phyloP scores from a whole-genome alignment of 2,113 vertebrate species.

The Podilymbus podiceps region DNA sequence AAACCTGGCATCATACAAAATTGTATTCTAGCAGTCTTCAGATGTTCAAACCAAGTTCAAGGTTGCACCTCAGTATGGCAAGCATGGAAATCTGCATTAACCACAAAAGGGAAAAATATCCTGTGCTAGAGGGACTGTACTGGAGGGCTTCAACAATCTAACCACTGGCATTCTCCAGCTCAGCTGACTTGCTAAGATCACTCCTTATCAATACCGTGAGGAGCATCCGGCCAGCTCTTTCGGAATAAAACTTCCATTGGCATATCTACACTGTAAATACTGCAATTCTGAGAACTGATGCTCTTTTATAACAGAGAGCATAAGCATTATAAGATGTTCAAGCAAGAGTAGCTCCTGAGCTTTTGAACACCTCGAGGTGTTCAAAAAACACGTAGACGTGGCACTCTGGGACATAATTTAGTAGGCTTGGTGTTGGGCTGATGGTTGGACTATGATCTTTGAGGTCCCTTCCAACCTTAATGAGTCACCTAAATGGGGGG shows the following conservation, averaged over 20 bases:
- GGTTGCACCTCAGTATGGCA: not conserved
- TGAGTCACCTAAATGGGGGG: too few species aligned
- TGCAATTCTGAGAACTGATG: not conserved
- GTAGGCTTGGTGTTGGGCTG: too few species aligned
- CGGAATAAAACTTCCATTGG: not conserved
- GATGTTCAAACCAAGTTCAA: not conserved
- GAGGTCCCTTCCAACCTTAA: too few species aligned
- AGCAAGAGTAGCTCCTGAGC: not conserved
- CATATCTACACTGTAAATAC: not conserved
- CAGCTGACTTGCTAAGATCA: not conserved
- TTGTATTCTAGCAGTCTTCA: not conserved
- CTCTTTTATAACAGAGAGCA: not conserved
- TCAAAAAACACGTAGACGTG: too few species aligned
- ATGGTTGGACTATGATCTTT: too few species aligned
- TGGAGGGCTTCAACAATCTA: rapidly evolving
- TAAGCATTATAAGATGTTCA: not conserved
- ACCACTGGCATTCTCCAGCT: not conserved
- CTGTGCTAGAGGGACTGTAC: not conserved
- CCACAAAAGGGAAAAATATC: not conserved
- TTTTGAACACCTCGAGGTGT: not conserved
- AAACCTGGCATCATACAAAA: not conserved
- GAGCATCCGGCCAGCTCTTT: rapidly evolving
- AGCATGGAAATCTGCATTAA: not conserved
- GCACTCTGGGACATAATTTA: too few species aligned
- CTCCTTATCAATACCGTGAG: rapidly evolving